Conservation (phyloP, 2,888 invertebrate genomes). For the Cephus spinipes region DNA sequence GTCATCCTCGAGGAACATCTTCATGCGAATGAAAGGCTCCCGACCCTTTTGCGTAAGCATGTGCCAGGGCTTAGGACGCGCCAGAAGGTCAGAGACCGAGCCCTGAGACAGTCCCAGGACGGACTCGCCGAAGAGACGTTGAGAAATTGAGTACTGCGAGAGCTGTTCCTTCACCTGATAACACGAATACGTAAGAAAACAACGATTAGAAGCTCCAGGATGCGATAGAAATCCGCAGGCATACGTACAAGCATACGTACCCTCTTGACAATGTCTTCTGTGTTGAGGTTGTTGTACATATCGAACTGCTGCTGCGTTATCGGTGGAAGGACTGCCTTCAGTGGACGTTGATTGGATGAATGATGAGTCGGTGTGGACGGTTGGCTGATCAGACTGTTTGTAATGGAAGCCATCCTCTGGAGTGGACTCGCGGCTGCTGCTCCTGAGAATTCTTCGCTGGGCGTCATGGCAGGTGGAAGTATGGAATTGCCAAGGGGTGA, state of each 20-base stretch:
- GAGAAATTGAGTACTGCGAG: constrained; percentile 96
- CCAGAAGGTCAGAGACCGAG: constrained; percentile 96
- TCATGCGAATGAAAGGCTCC: constrained; percentile 98
- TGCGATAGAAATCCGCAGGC: too few species aligned
- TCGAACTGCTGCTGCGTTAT: constrained; percentile 99
- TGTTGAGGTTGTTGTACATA: constrained; percentile 96
- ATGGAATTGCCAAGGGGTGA: constrained; percentile 89
- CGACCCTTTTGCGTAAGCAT: constrained; percentile 98
- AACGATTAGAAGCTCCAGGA: not conserved
- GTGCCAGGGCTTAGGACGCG: constrained; percentile 98
- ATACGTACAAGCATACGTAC: constrained; percentile 54
- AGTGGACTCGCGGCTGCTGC: constrained; percentile 92
- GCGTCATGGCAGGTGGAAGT: constrained; percentile 85
- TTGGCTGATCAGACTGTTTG: constrained; percentile 94
- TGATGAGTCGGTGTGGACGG: constrained; percentile 89
- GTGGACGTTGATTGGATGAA: constrained; percentile 85
- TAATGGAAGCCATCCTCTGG: constrained; percentile 98
- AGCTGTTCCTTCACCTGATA: constrained; percentile 88
- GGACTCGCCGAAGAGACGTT: constrained; percentile 97
- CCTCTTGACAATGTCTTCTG: constrained; percentile 97
- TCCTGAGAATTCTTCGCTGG: constrained; percentile 82
- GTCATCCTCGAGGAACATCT: constrained; percentile 96
- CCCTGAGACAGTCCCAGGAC: constrained; percentile 97
- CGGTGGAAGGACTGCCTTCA: constrained; percentile 96
- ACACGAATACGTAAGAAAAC: constrained; percentile 25